Base-by-base conservation (phyloP, 1,140 invertebrate genomes). In the Drosophila nigrodunni region DNA sequence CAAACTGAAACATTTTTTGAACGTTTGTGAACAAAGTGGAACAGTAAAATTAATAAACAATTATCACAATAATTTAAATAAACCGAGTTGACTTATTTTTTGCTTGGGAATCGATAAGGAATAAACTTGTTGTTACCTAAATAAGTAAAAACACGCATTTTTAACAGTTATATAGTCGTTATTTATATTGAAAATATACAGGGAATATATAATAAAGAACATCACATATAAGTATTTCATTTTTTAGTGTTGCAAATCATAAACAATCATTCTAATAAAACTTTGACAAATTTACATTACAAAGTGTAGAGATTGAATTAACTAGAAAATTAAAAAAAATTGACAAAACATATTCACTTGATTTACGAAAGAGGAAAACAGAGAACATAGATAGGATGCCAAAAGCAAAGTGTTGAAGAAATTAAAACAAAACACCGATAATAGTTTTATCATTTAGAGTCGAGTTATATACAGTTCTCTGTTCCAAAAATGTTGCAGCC, bases 171-270 rank as follows among this genome's bases (percentile, higher is more conserved):
- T 75, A 75, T 71, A 76, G 67, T 75, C 52, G 46, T 62, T 78
- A 78, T 74, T 74, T 78, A 78, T 78, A 78, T 74, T 75, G 15
- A 41, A 69, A 60, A 82, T 59, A 77, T 77, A 82, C 61, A 81
- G 78, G 47, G 54, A 49, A 67, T 80, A 82, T 80, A 82, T 83
- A 79, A 67, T 82, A 80, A 67, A 85, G 82, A 74, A 85, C 80
- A 85, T 85, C 81, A 83, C 74, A 77, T 85, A 85, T 67, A 83
- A 85, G 77, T 76, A 73, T 80, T 58, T 71, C 61, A 65, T 72
- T 39, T 43, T 43, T 58, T 68, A 74, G 34, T 74, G 57, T 50
- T 44, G 60, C 44, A 69, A 79, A 78, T 71, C 57, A 61, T 62
- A 79, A 76, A 82, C 46, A 50, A 62, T 67, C 39, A 65, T 39